phyloP scores from a whole-genome alignment of 2,888 invertebrate genomes.

The Volucella inanis region DNA sequence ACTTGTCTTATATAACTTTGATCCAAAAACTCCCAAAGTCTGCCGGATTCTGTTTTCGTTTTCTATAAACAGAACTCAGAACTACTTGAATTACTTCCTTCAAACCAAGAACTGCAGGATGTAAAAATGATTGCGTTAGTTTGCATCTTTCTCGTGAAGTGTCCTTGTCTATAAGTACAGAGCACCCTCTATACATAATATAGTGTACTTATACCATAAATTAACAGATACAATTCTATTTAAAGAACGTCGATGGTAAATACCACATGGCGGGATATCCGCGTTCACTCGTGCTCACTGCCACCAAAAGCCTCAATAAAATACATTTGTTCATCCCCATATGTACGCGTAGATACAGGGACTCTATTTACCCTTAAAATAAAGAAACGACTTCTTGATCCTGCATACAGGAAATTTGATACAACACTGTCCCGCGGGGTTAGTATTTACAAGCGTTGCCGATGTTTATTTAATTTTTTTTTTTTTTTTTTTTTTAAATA shows the following conservation, averaged over 20 bases:
- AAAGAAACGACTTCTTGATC: not conserved
- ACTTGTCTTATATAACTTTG: too few relatives aligned
- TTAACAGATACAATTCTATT: slow-evolving; percentile 21
- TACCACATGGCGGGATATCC: slow-evolving; percentile 65
- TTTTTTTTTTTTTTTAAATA: slow-evolving; percentile 4
- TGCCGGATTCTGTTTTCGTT: too few relatives aligned
- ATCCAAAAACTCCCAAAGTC: too few relatives aligned
- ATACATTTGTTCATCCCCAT: not conserved
- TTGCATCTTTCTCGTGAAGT: too few relatives aligned
- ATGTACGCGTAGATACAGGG: not conserved
- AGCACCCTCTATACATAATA: too few relatives aligned
- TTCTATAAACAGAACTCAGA: too few relatives aligned
- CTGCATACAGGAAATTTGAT: slow-evolving; percentile 7
- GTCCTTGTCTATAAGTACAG: too few relatives aligned
- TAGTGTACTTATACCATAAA: not conserved
- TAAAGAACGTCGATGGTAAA: slow-evolving; percentile 14
- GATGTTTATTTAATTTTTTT: not conserved
- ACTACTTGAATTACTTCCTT: too few relatives aligned
- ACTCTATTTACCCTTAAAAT: slow-evolving; percentile 9
- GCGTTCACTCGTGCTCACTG: slow-evolving; percentile 8
- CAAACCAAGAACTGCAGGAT: too few relatives aligned
- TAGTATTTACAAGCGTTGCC: not conserved
- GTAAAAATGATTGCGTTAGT: too few relatives aligned
- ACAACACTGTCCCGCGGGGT: not conserved
- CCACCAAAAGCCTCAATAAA: not conserved